A percentile compares a stretch with the other conserved stretches of the same genome.
phyloP scores from a whole-genome alignment of 2,113 vertebrate species.

The Psilopsiagon aymara region DNA sequence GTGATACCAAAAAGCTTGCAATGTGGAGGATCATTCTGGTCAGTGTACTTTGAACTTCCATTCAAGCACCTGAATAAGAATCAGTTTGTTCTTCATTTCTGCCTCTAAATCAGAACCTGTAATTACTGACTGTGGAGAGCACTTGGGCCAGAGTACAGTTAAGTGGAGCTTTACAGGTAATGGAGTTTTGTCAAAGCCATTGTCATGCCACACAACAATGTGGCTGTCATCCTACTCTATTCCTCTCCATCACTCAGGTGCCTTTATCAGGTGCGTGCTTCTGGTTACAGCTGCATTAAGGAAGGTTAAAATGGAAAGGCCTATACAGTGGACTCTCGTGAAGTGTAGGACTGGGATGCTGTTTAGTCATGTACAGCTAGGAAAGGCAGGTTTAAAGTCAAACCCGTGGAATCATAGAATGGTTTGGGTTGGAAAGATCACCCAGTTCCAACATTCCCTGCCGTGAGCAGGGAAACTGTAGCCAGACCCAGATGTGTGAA shows the following conservation, averaged over 20 bases:
- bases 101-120: rapidly evolving
- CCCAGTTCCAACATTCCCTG: neutral
- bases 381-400: neutral
- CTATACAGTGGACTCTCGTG: neutral
- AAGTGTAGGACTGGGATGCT: neutral
- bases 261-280: neutral
- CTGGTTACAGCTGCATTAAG: neutral
- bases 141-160: neutral
- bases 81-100: neutral
- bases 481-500: neutral
- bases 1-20: neutral
- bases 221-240: neutral
- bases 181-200: neutral
- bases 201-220: rapidly evolving
- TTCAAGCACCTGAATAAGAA: neutral
- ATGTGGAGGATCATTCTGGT: neutral
- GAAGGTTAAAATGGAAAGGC: neutral
- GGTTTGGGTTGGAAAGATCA: neutral
- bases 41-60: neutral
- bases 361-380: neutral
- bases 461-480: neutral
- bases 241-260: neutral
- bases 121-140: neutral
- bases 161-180: neutral
- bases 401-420: neutral